These are phyloP conservation scores for Platalea minor DNA, from an alignment of 2,797 vertebrate genomes.

Conservation along the genomic window DNA sequence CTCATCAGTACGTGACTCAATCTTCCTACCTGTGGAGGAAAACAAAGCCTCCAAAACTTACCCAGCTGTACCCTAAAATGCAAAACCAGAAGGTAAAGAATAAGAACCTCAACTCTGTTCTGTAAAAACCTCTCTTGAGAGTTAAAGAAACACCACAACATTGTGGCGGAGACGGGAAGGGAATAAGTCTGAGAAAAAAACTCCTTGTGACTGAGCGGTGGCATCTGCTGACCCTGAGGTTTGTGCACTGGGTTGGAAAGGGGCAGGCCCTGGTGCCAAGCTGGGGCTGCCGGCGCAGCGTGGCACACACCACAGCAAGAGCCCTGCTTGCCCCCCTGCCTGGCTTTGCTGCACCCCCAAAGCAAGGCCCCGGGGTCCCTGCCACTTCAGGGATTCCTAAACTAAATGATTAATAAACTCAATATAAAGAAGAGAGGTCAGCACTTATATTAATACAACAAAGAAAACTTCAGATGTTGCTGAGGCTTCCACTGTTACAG, in stretches of 20 bases:
- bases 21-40: not conserved
- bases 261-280: not conserved
- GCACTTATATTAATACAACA: accelerated
- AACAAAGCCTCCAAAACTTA: not conserved
- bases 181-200: not conserved
- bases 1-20: not conserved
- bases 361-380: not conserved
- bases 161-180: not conserved
- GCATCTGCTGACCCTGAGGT: not conserved
- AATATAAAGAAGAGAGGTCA: not conserved
- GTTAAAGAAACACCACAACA: not conserved
- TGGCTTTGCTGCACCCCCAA: not conserved
- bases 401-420: not conserved
- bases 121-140: not conserved
- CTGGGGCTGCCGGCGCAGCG: not conserved
- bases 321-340: not conserved
- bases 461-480: not conserved
- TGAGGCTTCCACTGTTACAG: not conserved
- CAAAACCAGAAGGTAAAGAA: not conserved
- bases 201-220: not conserved
- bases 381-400: not conserved
- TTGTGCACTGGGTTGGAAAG: not conserved
- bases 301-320: not conserved
- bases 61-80: not conserved
- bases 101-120: not conserved